Evolutionary conservation across 2,113 vertebrate species (phyloP).

Genomic region (Sprattus sprattus): DNA sequence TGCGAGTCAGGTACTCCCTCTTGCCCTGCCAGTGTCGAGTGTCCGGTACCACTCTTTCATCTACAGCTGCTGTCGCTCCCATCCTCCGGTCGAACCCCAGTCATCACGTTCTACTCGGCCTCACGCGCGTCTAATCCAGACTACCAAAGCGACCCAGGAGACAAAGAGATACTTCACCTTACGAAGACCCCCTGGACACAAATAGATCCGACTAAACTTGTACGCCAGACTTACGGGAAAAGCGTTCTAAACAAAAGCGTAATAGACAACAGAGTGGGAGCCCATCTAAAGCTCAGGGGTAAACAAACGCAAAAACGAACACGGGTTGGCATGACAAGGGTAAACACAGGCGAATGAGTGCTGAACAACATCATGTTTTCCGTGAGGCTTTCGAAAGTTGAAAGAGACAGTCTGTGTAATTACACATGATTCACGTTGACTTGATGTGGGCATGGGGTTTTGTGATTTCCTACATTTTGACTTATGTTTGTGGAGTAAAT

Average conservation of each 20-base stretch:
- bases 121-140: background rate
- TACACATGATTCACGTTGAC: background rate
- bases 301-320: background rate
- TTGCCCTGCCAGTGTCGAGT: constrained; percentile 52
- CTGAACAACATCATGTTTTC: constrained; percentile 4
- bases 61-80: constrained; percentile 25
- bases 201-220: background rate
- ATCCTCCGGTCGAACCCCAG: background rate
- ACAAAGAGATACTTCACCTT: background rate
- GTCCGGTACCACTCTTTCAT: constrained; percentile 62
- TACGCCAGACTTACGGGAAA: background rate
- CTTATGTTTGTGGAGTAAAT: constrained; percentile 28
- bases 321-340: background rate
- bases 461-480: background rate
- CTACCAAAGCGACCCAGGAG: background rate
- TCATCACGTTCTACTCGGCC: background rate
- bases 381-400: background rate
- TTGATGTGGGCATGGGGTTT: constrained; percentile 2
- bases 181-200: background rate
- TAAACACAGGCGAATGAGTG: background rate
- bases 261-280: background rate
- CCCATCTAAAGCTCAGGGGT: background rate
- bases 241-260: background rate
- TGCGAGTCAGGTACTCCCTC: constrained; percentile 54
- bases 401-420: constrained; percentile 29